These are phyloP conservation scores for Porites evermanni DNA, from an alignment of 92 coral and sea anemone species.

Conservation along the genomic window DNA sequence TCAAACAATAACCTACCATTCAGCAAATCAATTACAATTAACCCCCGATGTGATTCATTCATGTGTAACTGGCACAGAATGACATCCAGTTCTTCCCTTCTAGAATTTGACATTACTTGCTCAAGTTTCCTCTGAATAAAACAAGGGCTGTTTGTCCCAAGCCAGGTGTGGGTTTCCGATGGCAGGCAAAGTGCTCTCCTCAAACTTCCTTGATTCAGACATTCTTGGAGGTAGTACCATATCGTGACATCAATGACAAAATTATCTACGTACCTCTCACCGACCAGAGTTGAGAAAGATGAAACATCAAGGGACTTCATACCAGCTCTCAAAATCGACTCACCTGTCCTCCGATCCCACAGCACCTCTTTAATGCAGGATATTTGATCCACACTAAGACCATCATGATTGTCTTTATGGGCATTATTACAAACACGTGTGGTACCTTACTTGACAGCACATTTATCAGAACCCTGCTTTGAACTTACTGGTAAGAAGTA, in stretches of 20 bases:
- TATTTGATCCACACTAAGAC: conserved; percentile 10
- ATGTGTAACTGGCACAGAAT: conserved; percentile 43
- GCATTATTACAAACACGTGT: too few species aligned
- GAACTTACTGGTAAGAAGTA: too few species aligned
- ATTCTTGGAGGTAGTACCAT: conserved; percentile 15
- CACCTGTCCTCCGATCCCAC: conserved; percentile 12
- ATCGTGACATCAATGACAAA: conserved; percentile 57
- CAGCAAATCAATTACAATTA: conserved; percentile 30
- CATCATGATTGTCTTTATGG: background rate
- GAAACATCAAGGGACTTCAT: conserved; percentile 48
- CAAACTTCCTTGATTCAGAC: background rate
- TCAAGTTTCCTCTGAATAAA: conserved; percentile 8
- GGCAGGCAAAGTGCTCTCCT: conserved; percentile 36
- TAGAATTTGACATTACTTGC: conserved; percentile 13
- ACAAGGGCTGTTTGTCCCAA: conserved; percentile 11
- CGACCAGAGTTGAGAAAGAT: conserved; percentile 39
- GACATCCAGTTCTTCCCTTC: conserved; percentile 23
- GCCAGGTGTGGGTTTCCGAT: conserved; percentile 49
- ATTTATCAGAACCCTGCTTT: too few species aligned
- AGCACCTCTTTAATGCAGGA: conserved; percentile 25
- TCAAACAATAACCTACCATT: conserved; percentile 38
- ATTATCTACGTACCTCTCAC: conserved; percentile 61
- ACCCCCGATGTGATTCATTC: conserved; percentile 44
- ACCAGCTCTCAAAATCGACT: conserved; percentile 44
- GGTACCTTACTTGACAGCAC: too few species aligned